Conservation (phyloP, 2,888 invertebrate species). For the Crematogaster levior region DNA sequence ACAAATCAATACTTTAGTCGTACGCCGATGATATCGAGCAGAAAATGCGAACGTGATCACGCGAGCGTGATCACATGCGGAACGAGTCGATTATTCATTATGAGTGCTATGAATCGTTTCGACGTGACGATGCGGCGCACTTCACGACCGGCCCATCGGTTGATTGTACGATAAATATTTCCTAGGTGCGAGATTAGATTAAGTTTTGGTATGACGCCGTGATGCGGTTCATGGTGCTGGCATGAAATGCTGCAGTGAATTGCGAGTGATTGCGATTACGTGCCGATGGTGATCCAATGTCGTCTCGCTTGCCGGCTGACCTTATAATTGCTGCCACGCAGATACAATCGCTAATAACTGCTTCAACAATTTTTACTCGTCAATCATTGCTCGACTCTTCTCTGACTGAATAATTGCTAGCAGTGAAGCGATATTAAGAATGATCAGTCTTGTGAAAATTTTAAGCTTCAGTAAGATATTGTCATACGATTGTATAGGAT, state of each 20-base stretch:
- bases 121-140: constrained; percentile 74
- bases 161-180: constrained; percentile 78
- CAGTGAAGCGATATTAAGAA: background rate
- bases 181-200: constrained; percentile 62
- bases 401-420: background rate
- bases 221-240: constrained; percentile 37
- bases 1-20: constrained; percentile 70
- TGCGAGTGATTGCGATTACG: constrained; percentile 66
- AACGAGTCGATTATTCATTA: constrained; percentile 72
- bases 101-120: constrained; percentile 55
- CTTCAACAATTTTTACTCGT: constrained; percentile 24
- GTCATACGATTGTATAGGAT: background rate
- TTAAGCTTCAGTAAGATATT: background rate
- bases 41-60: constrained; percentile 71
- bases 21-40: constrained; percentile 58
- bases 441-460: background rate
- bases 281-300: constrained; percentile 60
- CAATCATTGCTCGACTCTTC: constrained; percentile 13
- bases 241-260: constrained; percentile 63
- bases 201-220: constrained; percentile 57
- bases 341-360: constrained; percentile 46
- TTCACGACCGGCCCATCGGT: constrained; percentile 64
- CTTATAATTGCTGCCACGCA: constrained; percentile 63
- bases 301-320: constrained; percentile 63
- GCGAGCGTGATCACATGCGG: constrained; percentile 67